A percentile compares a stretch with the other conserved stretches of the same genome.
Evolutionary conservation across 2,797 vertebrate genomes (phyloP).

Genomic region (Morelia viridis): DNA sequence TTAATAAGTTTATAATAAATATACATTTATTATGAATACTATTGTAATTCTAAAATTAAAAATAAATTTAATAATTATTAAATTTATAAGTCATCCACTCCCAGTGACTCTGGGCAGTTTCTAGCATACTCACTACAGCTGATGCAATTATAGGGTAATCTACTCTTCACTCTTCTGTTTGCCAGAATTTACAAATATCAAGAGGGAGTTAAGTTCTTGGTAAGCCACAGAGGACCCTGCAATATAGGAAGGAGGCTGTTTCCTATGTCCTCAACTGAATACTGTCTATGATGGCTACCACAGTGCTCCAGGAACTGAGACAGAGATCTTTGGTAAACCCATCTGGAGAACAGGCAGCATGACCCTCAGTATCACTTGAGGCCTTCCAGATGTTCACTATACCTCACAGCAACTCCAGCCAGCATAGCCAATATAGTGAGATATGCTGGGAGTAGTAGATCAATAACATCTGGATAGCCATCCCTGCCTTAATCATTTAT

Average conservation of each 20-base stretch:
- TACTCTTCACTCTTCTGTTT: constrained; percentile 8
- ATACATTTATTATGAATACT: not conserved
- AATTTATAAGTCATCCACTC: not conserved
- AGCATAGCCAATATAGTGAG: not conserved
- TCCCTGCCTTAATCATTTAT: not conserved
- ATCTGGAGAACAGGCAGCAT: not conserved
- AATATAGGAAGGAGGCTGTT: no score
- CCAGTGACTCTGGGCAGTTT: not conserved
- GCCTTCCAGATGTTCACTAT: not conserved
- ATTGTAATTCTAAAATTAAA: not conserved
- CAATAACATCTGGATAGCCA: not conserved
- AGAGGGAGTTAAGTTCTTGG: not conserved
- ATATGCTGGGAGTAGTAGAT: not conserved
- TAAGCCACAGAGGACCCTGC: not conserved
- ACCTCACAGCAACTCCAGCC: not conserved
- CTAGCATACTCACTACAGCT: not conserved
- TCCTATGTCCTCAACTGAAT: not conserved
- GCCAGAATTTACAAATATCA: not conserved
- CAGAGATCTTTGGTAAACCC: not conserved
- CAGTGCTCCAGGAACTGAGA: no score
- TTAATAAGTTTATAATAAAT: not conserved
- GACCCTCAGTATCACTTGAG: not conserved
- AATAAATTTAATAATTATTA: not conserved
- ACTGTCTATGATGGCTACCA: not conserved
- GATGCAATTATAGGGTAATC: not conserved